Conservation (phyloP, 2,797 vertebrate species). For the Urophycis tenuis region DNA sequence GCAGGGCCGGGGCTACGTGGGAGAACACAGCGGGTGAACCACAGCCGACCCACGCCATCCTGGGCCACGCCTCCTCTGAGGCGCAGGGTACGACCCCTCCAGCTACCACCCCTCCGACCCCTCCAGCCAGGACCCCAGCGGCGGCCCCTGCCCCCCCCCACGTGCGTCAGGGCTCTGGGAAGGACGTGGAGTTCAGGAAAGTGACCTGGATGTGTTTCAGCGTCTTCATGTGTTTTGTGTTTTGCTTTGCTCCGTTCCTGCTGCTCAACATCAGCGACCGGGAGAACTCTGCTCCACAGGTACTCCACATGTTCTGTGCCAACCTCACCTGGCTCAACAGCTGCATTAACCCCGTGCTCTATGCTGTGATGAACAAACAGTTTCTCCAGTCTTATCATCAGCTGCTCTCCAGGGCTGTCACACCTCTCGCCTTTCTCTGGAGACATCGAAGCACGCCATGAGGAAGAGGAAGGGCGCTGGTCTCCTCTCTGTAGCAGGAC, state of each 20-base stretch:
- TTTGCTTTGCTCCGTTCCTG: slow-evolving; percentile 80
- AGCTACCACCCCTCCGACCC: background rate
- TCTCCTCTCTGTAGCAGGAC: too few relatives aligned
- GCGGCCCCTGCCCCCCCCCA: slow-evolving; percentile 18
- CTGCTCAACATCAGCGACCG: slow-evolving; percentile 78
- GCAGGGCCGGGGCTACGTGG: background rate
- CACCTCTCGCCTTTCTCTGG: slow-evolving; percentile 51
- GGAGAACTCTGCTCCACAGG: slow-evolving; percentile 64
- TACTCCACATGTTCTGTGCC: slow-evolving; percentile 79
- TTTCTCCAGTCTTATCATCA: slow-evolving; percentile 75
- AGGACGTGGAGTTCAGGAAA: slow-evolving; percentile 73
- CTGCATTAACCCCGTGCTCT: slow-evolving; percentile 85
- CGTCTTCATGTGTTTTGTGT: slow-evolving; percentile 79
- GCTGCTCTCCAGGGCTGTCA: slow-evolving; percentile 58
- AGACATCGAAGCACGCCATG: background rate
- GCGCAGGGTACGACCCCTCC: slow-evolving; percentile 20
- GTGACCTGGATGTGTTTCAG: slow-evolving; percentile 85
- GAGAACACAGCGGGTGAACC: slow-evolving; percentile 15
- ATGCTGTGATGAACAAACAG: slow-evolving; percentile 82
- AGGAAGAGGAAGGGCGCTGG: background rate
- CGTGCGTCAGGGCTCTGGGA: slow-evolving; percentile 46
- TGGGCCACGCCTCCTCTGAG: background rate
- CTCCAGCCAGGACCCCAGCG: slow-evolving; percentile 18
- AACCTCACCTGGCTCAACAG: slow-evolving; percentile 89
- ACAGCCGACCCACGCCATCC: background rate